Percentiles rank a stretch among this genome's conserved stretches.
phyloP scores from a whole-genome alignment of 2,888 invertebrate species.

The Habroteleia sp. region DNA sequence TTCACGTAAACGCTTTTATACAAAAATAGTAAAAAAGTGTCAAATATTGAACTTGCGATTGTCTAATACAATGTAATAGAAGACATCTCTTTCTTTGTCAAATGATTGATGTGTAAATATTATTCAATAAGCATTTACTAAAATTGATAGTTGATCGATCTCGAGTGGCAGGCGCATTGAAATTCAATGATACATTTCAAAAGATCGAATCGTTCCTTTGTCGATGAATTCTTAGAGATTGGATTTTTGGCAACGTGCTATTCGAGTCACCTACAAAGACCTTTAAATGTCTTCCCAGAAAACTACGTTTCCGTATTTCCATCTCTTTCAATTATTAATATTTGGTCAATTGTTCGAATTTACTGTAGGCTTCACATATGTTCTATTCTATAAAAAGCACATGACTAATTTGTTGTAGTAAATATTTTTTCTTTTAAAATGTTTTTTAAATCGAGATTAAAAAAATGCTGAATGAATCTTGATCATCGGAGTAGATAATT shows the following conservation, averaged over 20 bases:
- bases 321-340: too few relatives aligned
- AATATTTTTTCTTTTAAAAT: too few relatives aligned
- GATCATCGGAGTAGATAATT: constrained; percentile 17
- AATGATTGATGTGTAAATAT: constrained; percentile 26
- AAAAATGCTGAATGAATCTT: too few relatives aligned
- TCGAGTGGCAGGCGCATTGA: not conserved
- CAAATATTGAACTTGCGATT: constrained; percentile 5
- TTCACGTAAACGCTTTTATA: too few relatives aligned
- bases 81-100: constrained; percentile 12
- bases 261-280: not conserved
- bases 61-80: constrained; percentile 8
- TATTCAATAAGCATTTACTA: constrained; percentile 7
- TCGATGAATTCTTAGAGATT: not conserved
- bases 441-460: too few relatives aligned
- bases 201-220: constrained; percentile 16
- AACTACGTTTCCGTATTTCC: too few relatives aligned
- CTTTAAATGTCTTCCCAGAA: not conserved
- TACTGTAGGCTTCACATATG: too few relatives aligned
- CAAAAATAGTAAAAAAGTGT: constrained; percentile 19
- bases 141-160: constrained; percentile 12
- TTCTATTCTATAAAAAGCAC: too few relatives aligned
- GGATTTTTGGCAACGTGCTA: constrained; percentile 1
- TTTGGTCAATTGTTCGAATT: too few relatives aligned
- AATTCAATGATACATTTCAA: not conserved
- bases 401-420: too few relatives aligned